Conservation (phyloP, 2,113 vertebrate genomes). For the Engraulis encrasicolus region DNA sequence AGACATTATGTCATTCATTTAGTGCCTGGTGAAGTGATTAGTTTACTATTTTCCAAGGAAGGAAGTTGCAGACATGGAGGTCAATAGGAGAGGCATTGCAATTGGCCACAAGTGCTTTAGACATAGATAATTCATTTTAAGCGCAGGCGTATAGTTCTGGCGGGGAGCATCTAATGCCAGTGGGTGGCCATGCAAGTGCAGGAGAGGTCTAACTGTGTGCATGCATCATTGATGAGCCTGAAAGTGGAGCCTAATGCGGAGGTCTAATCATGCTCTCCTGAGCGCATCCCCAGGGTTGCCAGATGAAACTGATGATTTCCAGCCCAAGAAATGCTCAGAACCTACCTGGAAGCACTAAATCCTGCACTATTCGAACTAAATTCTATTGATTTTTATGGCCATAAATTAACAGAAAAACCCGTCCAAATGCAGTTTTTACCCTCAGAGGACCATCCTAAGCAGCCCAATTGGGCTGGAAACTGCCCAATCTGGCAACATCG, state of each 20-base stretch:
- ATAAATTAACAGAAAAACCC: no score
- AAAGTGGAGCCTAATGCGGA: slow-evolving; percentile 28
- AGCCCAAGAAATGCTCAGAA: no score
- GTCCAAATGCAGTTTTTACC: no score
- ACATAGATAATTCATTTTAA: neutral
- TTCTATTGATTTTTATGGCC: no score
- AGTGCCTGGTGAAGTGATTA: neutral
- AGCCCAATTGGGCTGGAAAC: no score
- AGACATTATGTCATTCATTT: neutral
- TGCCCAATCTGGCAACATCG: no score
- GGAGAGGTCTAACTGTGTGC: slow-evolving; percentile 20
- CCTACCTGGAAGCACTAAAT: no score
- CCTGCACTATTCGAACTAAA: no score
- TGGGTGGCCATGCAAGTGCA: slow-evolving; percentile 17
- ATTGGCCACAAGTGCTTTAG: neutral
- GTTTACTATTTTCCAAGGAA: neutral
- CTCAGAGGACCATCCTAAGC: no score
- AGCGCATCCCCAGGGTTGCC: no score
- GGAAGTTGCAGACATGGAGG: neutral
- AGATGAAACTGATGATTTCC: no score
- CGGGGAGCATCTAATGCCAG: neutral
- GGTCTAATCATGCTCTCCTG: slow-evolving; percentile 41
- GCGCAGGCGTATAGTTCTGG: neutral
- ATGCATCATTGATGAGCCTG: slow-evolving; percentile 57
- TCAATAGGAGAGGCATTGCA: neutral